phyloP scores from a whole-genome alignment of 2,888 invertebrate genomes.

The Epinotia nisella region DNA sequence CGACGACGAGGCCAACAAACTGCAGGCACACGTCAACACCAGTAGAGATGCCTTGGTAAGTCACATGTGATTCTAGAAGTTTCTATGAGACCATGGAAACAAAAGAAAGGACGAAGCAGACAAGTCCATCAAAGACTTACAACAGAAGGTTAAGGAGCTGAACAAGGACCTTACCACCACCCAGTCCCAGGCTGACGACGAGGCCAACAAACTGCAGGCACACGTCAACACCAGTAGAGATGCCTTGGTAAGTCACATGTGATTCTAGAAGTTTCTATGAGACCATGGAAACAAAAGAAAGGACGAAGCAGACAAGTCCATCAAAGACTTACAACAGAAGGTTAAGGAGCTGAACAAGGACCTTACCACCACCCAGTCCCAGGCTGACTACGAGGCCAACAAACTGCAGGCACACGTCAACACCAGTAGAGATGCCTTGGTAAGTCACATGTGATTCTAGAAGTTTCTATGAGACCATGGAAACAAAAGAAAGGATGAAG shows the following conservation, averaged over 20 bases:
- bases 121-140: conserved; percentile 61
- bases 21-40: conserved; percentile 70
- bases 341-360: conserved; percentile 66
- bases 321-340: conserved; percentile 63
- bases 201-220: conserved; percentile 72
- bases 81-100: conserved; percentile 55
- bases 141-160: conserved; percentile 65
- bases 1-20: conserved; percentile 71
- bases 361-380: conserved; percentile 63
- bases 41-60: conserved; percentile 72
- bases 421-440: conserved; percentile 70
- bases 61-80: neutral
- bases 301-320: conserved; percentile 70
- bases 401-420: conserved; percentile 70
- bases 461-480: no score
- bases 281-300: conserved; percentile 60
- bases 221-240: conserved; percentile 71
- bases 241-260: conserved; percentile 62
- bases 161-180: conserved; percentile 66
- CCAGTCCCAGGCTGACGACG: conserved; percentile 66
- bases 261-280: neutral
- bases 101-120: conserved; percentile 68
- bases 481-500: no score
- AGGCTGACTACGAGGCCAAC: conserved; percentile 72
- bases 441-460: conserved; percentile 50